Conservation (phyloP, 2,113 vertebrate species). For the Fulica atra region DNA sequence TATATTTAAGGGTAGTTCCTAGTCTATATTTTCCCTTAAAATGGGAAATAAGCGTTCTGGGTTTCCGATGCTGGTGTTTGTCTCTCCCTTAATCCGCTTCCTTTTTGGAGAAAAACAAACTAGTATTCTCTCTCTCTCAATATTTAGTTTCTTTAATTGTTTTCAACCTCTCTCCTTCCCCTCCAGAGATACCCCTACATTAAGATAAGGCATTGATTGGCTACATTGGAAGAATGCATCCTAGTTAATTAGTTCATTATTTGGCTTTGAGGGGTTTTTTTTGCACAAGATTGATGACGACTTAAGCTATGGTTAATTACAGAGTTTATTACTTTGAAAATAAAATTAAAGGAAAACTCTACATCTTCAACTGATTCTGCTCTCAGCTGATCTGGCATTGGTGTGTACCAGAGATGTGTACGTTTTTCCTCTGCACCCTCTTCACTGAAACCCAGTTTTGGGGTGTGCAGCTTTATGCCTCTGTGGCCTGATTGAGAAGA, state of each 20-base stretch:
- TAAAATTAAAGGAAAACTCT: not conserved
- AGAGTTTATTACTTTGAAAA: conserved; percentile 71
- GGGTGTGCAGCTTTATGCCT: not conserved
- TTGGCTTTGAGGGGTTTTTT: conserved; percentile 18
- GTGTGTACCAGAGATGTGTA: too few species aligned
- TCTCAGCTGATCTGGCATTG: not conserved
- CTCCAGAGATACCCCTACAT: conserved; percentile 15
- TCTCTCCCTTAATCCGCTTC: not conserved
- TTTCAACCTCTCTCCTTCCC: conserved; percentile 49
- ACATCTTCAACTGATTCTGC: not conserved
- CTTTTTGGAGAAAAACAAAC: not conserved
- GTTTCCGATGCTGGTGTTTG: not conserved
- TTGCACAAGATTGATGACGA: conserved; percentile 71
- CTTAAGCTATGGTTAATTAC: conserved; percentile 73
- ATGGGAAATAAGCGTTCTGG: rapidly evolving
- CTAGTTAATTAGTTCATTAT: conserved; percentile 65
- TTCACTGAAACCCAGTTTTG: not conserved
- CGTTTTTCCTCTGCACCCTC: not conserved
- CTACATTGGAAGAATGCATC: conserved; percentile 53
- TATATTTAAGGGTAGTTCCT: not conserved
- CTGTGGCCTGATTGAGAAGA: not conserved
- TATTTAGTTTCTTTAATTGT: conserved; percentile 59
- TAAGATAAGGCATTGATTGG: conserved; percentile 78
- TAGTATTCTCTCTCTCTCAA: not conserved
- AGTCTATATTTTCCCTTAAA: not conserved